Base-by-base conservation (phyloP, 2,113 vertebrate species). In the Phyllostomus hastatus region DNA sequence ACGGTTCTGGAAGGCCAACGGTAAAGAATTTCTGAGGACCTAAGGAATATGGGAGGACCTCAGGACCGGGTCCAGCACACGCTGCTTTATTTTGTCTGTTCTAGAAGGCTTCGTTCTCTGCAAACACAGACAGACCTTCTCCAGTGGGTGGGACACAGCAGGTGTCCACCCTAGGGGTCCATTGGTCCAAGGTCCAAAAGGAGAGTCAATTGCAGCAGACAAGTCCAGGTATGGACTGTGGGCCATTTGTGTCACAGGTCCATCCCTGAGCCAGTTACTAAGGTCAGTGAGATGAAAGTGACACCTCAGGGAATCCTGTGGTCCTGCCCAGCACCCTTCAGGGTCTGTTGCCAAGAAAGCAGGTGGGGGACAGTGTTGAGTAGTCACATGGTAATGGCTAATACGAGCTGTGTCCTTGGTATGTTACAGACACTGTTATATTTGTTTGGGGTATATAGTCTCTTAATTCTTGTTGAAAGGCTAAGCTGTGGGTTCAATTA, bases 1-100 rank as follows among this genome's bases (percentile, higher is more conserved):
- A 59, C 41, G 10, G 26, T 28, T 1, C 0, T 57, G 66, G 70
- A 94, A 72, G 9, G 35, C 50, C 82, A 88, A 38, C 61, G 38
- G 19, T 48, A 82, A 48, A 70, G 26, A 90, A 57, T 15, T 43
- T 10, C 10, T 80, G 52, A 59, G 76, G 26, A 43, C 17, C 33
- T 46, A 5, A 1, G 14, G 41, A 48, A 50, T 11, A 4, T 3
- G 2, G 15, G 35, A 4, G 7, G 5, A 12, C 10, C n/a, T 67
- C 52, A 2, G 11, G 33, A 3, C 50, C 20, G 5, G n/a, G 61
- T n/a, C n/a, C 28, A 50, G 12, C 11, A 46, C 5, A 4, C 0
- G 7, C 11, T 19, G 4, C 17, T 67, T 73, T 38, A 48, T 75
- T 80, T 66, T 76, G 11, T 28, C 24, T 73, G 2, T 52, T 84